These are phyloP conservation scores for Arvicola amphibius DNA, from an alignment of 2,797 vertebrate genomes.

Conservation along the genomic window DNA sequence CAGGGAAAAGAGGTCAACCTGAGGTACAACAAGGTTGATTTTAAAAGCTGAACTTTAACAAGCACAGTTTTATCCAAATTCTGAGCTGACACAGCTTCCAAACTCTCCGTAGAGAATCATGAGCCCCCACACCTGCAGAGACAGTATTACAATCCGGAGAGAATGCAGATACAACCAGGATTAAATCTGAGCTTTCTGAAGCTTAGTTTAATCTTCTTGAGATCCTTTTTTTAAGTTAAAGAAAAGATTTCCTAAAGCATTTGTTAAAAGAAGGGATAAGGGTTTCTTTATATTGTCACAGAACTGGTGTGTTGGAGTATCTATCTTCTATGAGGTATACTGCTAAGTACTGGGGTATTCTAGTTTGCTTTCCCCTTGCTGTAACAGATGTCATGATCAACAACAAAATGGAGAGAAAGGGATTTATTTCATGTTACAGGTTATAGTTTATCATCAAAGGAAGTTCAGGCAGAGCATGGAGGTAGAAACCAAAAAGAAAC, in stretches of 20 bases:
- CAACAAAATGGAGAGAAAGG: background rate
- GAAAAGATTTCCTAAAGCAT: conserved; percentile 22
- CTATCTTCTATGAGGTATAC: background rate
- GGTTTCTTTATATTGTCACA: background rate
- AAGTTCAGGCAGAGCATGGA: background rate
- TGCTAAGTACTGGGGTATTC: background rate
- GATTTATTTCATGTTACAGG: background rate
- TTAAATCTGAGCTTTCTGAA: background rate
- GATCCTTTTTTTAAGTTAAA: background rate
- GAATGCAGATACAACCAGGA: background rate
- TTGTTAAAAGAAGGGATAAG: background rate
- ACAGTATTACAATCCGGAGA: background rate
- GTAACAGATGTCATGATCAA: background rate
- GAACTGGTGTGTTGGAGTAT: background rate
- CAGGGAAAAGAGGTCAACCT: background rate
- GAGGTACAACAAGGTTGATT: background rate
- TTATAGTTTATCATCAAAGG: background rate
- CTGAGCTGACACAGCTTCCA: background rate
- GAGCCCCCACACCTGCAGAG: background rate
- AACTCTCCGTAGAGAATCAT: background rate
- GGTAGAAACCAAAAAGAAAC: background rate
- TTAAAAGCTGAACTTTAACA: background rate
- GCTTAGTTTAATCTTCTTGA: conserved; percentile 38
- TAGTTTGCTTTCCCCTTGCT: background rate
- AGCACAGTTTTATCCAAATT: background rate